phyloP scores from a whole-genome alignment of 2,888 invertebrate species.

The Meteorus cinctellus region DNA sequence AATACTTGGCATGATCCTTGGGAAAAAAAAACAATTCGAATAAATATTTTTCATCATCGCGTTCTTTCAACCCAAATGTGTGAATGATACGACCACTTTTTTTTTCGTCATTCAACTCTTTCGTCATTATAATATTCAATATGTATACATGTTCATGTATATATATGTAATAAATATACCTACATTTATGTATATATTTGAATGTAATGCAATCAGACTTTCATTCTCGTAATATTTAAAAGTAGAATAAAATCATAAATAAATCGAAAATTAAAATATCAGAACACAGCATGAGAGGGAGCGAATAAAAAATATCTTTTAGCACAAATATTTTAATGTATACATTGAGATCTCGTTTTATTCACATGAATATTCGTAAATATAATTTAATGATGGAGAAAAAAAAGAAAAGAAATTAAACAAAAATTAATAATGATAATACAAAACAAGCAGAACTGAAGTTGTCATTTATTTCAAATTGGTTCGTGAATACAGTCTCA shows the following conservation, averaged over 20 bases:
- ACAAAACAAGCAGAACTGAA: not conserved
- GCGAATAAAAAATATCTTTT: not conserved
- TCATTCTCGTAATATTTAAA: constrained; percentile 15
- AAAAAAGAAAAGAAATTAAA: not conserved
- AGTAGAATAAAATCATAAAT: constrained; percentile 10
- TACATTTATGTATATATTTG: no score
- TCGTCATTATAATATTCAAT: not conserved
- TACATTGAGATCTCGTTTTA: constrained; percentile 31
- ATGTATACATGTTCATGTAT: not conserved
- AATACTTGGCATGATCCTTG: not conserved
- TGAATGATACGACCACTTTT: constrained; percentile 19
- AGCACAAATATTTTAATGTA: constrained; percentile 16
- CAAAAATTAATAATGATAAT: not conserved
- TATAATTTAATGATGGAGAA: constrained; percentile 24
- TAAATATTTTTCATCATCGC: constrained; percentile 19
- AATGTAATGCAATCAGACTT: not conserved
- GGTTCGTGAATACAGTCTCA: constrained; percentile 20
- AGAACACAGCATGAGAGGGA: not conserved
- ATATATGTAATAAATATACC: not conserved
- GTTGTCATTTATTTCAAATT: constrained; percentile 10
- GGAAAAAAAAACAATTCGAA: not conserved
- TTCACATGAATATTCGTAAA: constrained; percentile 32
- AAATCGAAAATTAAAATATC: constrained; percentile 7
- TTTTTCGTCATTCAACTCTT: constrained; percentile 8
- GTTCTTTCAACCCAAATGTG: constrained; percentile 19